These are phyloP conservation scores for Panthera leo DNA, from an alignment of 2,113 vertebrate genomes.

Conservation along the genomic window DNA sequence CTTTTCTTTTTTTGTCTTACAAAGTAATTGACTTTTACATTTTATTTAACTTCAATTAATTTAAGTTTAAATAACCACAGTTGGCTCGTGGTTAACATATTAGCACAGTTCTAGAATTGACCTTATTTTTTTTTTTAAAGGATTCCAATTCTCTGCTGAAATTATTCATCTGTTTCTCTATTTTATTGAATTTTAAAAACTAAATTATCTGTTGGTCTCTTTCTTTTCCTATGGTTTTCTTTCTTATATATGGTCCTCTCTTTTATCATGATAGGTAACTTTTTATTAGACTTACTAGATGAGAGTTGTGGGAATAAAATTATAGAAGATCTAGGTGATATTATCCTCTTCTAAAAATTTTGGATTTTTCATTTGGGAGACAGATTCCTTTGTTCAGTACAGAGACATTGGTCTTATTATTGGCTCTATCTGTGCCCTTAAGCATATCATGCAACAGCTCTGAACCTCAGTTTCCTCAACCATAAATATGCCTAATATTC, in stretches of 20 bases:
- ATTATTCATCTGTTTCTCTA: neutral
- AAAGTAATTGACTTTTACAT: neutral
- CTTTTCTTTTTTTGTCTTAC: neutral
- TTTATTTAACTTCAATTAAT: conserved; percentile 6
- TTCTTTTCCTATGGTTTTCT: neutral
- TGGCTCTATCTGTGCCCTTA: neutral
- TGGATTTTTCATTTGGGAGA: neutral
- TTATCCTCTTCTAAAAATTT: neutral
- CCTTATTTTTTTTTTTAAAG: neutral
- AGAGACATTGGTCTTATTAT: neutral
- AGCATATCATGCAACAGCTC: neutral
- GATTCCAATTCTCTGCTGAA: neutral
- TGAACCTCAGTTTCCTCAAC: neutral
- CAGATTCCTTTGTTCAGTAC: neutral
- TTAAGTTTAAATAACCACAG: neutral
- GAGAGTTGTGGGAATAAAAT: neutral
- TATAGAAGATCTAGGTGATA: neutral
- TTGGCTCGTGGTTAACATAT: neutral
- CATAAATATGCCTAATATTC: neutral
- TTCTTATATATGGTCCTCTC: neutral
- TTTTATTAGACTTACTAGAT: neutral
- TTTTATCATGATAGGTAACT: neutral
- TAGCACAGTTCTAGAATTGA: neutral
- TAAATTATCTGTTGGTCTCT: neutral
- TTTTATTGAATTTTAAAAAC: conserved; percentile 3